Conservation (phyloP, 2,113 vertebrate genomes). For the Podarcis cretensis region DNA sequence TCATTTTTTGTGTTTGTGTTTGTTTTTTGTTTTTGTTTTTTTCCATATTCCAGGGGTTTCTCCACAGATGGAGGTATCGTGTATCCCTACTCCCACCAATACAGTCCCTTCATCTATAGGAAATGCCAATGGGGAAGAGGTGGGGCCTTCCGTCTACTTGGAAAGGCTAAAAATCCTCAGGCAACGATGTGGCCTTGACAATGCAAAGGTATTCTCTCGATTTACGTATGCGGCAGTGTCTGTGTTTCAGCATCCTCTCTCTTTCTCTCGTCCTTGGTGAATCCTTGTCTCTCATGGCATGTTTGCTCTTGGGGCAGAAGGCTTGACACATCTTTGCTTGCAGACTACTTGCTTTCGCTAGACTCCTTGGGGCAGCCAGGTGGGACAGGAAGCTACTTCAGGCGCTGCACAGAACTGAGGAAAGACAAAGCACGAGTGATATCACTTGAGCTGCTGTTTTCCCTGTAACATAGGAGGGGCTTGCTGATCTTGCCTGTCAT, state of each 20-base stretch:
- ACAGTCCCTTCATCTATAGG: conserved; percentile 76
- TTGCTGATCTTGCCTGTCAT: not conserved
- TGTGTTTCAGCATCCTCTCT: not conserved
- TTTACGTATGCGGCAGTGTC: not conserved
- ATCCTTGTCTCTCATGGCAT: not conserved
- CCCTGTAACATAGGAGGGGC: not conserved
- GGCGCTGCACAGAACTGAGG: not conserved
- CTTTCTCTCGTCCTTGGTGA: not conserved
- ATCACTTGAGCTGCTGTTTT: not conserved
- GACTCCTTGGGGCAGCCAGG: not conserved
- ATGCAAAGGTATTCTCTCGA: conserved; percentile 83
- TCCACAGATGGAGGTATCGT: conserved; percentile 82
- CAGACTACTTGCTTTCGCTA: not conserved
- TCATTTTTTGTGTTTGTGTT: conserved; percentile 21
- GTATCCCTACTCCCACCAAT: conserved; percentile 74
- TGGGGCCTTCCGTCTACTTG: conserved; percentile 94
- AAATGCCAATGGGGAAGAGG: conserved; percentile 89
- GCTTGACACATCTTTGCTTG: not conserved
- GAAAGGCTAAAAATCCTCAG: conserved; percentile 96
- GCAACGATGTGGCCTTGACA: conserved; percentile 94
- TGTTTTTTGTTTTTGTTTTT: not conserved
- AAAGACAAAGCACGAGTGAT: not conserved
- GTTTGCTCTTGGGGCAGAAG: not conserved
- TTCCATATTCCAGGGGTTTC: conserved; percentile 83
- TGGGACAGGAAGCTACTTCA: not conserved